A percentile compares a stretch with the other conserved stretches of the same genome.
phyloP scores from a whole-genome alignment of 1,140 invertebrate species.

The Neodiprion virginianus region DNA sequence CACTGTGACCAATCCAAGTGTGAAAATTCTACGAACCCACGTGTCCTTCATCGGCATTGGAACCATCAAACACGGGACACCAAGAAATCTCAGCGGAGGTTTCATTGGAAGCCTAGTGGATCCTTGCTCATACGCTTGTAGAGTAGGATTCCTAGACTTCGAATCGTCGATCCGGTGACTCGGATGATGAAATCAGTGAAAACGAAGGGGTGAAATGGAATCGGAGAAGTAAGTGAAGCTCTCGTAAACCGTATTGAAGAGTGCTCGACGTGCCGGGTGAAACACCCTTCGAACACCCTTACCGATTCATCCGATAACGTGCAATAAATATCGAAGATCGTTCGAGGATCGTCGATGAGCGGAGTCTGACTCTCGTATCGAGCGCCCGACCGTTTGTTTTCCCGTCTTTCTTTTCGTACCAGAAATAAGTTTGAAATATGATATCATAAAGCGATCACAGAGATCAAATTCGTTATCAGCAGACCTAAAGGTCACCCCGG shows the following conservation, averaged over 20 bases:
- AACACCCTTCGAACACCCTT: too few relatives aligned
- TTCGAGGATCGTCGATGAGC: background rate
- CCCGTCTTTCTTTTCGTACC: background rate
- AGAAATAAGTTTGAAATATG: slow-evolving; percentile 3
- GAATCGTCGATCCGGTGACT: too few relatives aligned
- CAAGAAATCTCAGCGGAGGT: background rate
- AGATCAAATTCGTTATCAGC: slow-evolving; percentile 10
- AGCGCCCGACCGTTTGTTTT: background rate
- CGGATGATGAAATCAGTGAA: too few relatives aligned
- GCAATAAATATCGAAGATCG: background rate
- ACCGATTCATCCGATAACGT: too few relatives aligned
- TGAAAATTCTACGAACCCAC: too few relatives aligned
- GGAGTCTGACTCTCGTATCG: background rate
- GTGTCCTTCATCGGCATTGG: too few relatives aligned
- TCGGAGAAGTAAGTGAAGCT: too few relatives aligned
- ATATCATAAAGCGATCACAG: background rate
- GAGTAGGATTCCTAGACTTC: too few relatives aligned
- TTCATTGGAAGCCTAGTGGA: background rate
- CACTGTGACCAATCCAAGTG: background rate
- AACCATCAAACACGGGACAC: background rate
- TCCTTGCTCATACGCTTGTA: too few relatives aligned
- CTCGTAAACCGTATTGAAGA: background rate
- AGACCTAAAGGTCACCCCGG: slow-evolving; percentile 56
- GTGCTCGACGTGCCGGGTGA: background rate
- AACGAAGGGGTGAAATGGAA: too few relatives aligned